Evolutionary conservation across 2,113 vertebrate genomes (phyloP).

Genomic region (Neoarius graeffei): DNA sequence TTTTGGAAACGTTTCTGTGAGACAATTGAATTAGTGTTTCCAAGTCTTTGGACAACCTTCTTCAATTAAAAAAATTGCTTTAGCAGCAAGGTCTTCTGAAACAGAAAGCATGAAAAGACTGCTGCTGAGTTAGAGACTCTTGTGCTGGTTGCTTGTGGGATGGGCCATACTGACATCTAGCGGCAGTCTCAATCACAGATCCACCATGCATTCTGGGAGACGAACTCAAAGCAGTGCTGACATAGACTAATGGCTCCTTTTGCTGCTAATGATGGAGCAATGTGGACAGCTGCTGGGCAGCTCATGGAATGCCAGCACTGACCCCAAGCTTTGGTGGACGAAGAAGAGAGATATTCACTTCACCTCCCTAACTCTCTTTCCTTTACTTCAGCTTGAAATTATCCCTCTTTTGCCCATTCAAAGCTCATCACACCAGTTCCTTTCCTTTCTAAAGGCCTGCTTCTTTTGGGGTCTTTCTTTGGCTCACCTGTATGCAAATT

Average conservation of each 20-base stretch:
- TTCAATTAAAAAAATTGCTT: constrained; percentile 38
- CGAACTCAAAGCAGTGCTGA: constrained; percentile 35
- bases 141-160: constrained; percentile 27
- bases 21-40: constrained; percentile 28
- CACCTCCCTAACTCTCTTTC: constrained; percentile 40
- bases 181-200: background rate
- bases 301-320: constrained; percentile 51
- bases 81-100: constrained; percentile 15
- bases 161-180: constrained; percentile 52
- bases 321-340: constrained; percentile 44
- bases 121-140: background rate
- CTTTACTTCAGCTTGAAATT: constrained; percentile 46
- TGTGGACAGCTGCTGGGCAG: constrained; percentile 57
- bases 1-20: background rate
- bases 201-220: constrained; percentile 16
- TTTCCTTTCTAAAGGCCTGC: constrained; percentile 49
- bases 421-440: constrained; percentile 53
- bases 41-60: constrained; percentile 28
- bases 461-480: constrained; percentile 48
- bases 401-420: constrained; percentile 53
- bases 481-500: constrained; percentile 73
- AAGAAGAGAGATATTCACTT: constrained; percentile 34
- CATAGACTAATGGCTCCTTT: constrained; percentile 52
- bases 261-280: constrained; percentile 55
- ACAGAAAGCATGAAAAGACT: constrained; percentile 21